These are phyloP conservation scores for Drosophila prolongata DNA, from an alignment of 2,888 invertebrate genomes.

Conservation along the genomic window DNA sequence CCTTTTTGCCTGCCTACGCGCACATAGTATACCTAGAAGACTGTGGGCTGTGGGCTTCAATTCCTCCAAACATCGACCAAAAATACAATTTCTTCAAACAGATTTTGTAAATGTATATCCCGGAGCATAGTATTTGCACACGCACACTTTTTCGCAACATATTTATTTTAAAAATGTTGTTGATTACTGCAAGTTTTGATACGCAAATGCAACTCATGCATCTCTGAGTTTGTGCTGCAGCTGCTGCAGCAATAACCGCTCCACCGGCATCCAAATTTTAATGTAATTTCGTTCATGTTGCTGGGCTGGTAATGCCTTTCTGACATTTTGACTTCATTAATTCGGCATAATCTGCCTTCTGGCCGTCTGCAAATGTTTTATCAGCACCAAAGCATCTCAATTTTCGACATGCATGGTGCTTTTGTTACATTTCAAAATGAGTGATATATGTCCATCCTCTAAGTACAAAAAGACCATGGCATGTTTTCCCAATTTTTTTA, in stretches of 20 bases:
- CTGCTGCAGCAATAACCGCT: constrained; percentile 41
- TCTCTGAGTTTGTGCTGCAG: constrained; percentile 49
- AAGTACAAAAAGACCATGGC: not conserved
- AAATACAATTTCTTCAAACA: constrained; percentile 21
- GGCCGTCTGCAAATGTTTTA: constrained; percentile 52
- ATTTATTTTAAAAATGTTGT: constrained; percentile 28
- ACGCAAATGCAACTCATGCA: constrained; percentile 54
- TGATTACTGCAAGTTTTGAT: constrained; percentile 52
- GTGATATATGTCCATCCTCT: constrained; percentile 1
- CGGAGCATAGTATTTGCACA: constrained; percentile 24
- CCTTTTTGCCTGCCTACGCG: constrained; percentile 1
- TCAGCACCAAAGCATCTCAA: constrained; percentile 53
- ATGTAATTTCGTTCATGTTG: constrained; percentile 24
- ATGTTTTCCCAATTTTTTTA: not conserved
- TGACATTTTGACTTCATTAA: constrained; percentile 48
- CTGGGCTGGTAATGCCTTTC: constrained; percentile 8
- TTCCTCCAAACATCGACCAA: constrained; percentile 26
- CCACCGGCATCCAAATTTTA: constrained; percentile 43
- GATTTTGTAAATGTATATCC: constrained; percentile 20
- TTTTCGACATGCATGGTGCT: constrained; percentile 12
- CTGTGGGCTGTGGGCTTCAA: constrained; percentile 8
- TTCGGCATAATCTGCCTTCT: constrained; percentile 41
- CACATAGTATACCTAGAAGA: constrained; percentile 3
- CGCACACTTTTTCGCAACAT: constrained; percentile 4
- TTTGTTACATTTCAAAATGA: constrained; percentile 2